phyloP scores from a whole-genome alignment of 2,797 vertebrate genomes.

The Phrynocephalus forsythii region DNA sequence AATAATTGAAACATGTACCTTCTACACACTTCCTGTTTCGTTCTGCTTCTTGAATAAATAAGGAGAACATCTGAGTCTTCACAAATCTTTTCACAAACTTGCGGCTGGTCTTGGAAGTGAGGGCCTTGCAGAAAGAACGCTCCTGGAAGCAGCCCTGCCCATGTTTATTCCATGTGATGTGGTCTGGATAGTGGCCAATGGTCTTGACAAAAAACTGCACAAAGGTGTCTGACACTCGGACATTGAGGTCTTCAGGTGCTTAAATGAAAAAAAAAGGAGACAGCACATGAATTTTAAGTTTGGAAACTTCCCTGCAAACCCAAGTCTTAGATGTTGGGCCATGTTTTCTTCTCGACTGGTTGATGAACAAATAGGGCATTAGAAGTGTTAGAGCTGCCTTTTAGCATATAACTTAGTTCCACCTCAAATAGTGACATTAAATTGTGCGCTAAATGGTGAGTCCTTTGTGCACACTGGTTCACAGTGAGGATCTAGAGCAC shows the following conservation, averaged over 20 bases:
- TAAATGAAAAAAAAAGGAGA: conserved; percentile 21
- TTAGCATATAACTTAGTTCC: not conserved
- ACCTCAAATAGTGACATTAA: not conserved
- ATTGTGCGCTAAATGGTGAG: not conserved
- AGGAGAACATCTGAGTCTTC: conserved; percentile 93
- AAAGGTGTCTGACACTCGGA: conserved; percentile 88
- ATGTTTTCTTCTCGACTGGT: not conserved
- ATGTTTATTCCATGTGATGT: conserved; percentile 76
- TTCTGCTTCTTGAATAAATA: conserved; percentile 93
- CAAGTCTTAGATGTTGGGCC: not conserved
- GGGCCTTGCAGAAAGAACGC: conserved; percentile 86
- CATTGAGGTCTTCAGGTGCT: conserved; percentile 89
- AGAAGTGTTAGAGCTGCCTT: not conserved
- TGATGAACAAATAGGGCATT: not conserved
- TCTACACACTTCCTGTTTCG: conserved; percentile 84
- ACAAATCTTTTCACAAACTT: conserved; percentile 90
- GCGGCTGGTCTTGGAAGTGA: conserved; percentile 84
- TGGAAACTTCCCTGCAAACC: not conserved
- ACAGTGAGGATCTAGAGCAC: not conserved
- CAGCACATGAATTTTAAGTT: rapidly evolving
- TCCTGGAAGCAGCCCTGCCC: conserved; percentile 82
- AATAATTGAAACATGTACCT: conserved; percentile 73
- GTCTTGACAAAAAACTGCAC: conserved; percentile 90
- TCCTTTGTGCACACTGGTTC: not conserved
- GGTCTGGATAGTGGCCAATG: conserved; percentile 85